These are phyloP conservation scores for Tribolium freemani DNA, from an alignment of 2,888 invertebrate genomes.

Conservation along the genomic window DNA sequence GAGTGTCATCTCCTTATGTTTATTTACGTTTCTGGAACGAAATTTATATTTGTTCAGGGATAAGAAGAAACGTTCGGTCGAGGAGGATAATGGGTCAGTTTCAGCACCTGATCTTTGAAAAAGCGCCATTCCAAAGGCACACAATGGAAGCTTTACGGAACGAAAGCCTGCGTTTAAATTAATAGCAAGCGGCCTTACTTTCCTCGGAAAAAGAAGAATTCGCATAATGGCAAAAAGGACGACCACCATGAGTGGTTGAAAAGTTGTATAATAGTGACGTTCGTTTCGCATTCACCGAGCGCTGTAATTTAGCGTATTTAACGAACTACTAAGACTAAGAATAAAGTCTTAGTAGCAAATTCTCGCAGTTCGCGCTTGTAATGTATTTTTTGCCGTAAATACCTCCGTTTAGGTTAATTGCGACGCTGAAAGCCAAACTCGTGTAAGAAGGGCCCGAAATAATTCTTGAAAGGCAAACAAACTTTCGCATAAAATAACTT, in stretches of 20 bases:
- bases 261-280: background rate
- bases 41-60: conserved; percentile 25
- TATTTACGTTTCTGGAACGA: conserved; percentile 26
- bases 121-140: background rate
- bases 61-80: conserved; percentile 11
- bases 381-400: background rate
- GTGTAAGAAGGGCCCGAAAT: background rate
- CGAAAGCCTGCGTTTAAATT: conserved; percentile 5
- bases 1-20: conserved; percentile 33
- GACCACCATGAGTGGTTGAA: background rate
- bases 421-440: background rate
- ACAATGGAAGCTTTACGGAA: conserved; percentile 18
- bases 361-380: background rate
- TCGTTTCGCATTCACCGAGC: background rate
- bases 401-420: background rate
- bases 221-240: background rate
- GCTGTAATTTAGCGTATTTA: background rate
- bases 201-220: background rate
- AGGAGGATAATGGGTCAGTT: conserved; percentile 25
- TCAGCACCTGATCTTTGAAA: conserved; percentile 32
- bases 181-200: background rate
- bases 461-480: conserved; percentile 36
- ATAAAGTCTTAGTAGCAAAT: background rate
- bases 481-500: conserved; percentile 33
- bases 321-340: no score